phyloP scores from a whole-genome alignment of 2,888 invertebrate genomes.

The Clunio marinus region DNA sequence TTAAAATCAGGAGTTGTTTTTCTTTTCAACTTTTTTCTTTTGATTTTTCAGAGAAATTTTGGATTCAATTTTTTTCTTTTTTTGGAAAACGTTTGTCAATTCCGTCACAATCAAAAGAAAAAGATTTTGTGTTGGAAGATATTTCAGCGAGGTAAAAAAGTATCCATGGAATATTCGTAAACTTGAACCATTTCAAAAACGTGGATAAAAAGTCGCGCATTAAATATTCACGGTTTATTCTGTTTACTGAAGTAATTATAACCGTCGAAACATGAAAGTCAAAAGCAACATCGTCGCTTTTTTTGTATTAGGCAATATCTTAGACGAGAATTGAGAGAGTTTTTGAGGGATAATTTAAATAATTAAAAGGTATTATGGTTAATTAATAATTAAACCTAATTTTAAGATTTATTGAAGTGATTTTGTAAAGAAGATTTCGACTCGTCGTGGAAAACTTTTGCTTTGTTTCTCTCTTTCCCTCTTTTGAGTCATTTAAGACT shows the following conservation, averaged over 20 bases:
- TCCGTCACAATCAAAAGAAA: background rate
- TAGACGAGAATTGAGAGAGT: background rate
- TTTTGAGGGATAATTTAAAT: slow-evolving; percentile 31
- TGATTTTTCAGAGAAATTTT: too few species aligned
- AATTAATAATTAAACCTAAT: slow-evolving; percentile 39
- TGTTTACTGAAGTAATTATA: slow-evolving; percentile 35
- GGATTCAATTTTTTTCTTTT: too few species aligned
- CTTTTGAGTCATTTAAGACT: slow-evolving; percentile 12
- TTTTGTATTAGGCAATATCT: too few species aligned
- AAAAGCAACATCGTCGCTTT: background rate
- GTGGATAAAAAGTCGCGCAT: background rate
- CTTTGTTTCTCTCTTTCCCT: slow-evolving; percentile 13
- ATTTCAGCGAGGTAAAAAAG: too few species aligned
- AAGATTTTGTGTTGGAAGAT: background rate
- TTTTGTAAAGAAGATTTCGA: slow-evolving; percentile 22
- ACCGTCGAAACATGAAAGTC: slow-evolving; percentile 26
- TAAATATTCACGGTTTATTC: slow-evolving; percentile 36
- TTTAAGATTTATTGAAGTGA: slow-evolving; percentile 33
- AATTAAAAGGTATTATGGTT: slow-evolving; percentile 38
- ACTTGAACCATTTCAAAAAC: background rate
- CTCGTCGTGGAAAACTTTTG: background rate
- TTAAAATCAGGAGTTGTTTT: background rate
- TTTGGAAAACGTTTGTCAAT: too few species aligned
- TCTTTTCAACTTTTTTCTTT: too few species aligned
- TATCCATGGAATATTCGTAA: too few species aligned